A percentile compares a stretch with the other conserved stretches of the same genome.
phyloP scores from a whole-genome alignment of 2,797 vertebrate genomes.

The Emys orbicularis region DNA sequence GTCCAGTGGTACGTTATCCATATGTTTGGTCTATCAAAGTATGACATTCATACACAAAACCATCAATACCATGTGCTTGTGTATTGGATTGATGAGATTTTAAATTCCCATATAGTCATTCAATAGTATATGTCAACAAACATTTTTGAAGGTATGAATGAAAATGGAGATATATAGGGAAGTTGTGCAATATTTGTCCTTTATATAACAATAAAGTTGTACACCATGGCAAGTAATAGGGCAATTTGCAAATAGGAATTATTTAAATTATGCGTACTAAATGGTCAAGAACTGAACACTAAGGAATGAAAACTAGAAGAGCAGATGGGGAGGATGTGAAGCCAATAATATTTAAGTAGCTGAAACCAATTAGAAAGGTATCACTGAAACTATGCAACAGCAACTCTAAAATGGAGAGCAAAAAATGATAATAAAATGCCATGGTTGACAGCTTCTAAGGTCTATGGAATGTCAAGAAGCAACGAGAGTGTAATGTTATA shows the following conservation, averaged over 20 bases:
- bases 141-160: not conserved
- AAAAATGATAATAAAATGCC: slow-evolving; percentile 41
- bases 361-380: slow-evolving; percentile 51
- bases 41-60: not conserved
- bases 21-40: not conserved
- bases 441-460: not conserved
- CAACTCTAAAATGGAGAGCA: slow-evolving; percentile 25
- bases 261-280: slow-evolving; percentile 23
- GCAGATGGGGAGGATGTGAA: slow-evolving; percentile 39
- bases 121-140: not conserved
- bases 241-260: slow-evolving; percentile 13
- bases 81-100: not conserved
- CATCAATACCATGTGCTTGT: not conserved
- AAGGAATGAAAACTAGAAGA: slow-evolving; percentile 2
- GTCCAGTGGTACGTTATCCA: not conserved
- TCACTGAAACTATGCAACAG: slow-evolving; percentile 1
- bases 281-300: slow-evolving; percentile 45
- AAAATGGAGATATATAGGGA: not conserved
- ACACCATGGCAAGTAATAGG: not conserved
- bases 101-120: not conserved
- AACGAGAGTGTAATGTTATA: slow-evolving; percentile 19
- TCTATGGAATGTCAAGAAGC: slow-evolving; percentile 44
- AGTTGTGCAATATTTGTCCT: not conserved
- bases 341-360: slow-evolving; percentile 50
- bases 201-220: not conserved